Conservation (phyloP, 2,113 vertebrate genomes). For the Heterotis niloticus region DNA sequence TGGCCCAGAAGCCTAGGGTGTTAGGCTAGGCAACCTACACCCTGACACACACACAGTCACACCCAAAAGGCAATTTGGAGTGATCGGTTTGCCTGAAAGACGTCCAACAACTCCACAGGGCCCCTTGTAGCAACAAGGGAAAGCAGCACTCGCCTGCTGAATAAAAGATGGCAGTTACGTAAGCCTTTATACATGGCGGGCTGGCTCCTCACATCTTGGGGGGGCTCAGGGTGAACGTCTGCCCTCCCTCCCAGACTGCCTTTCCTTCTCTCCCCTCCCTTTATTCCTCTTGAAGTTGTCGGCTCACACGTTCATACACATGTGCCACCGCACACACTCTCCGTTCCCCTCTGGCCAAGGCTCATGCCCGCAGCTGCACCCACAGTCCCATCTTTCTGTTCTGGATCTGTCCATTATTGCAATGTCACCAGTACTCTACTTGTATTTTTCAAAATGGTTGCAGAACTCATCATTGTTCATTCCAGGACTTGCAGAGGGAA, state of each 20-base stretch:
- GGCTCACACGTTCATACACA: background rate
- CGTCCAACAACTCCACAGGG: background rate
- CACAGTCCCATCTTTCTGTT: background rate
- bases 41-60: too few relatives aligned
- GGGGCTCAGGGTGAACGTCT: background rate
- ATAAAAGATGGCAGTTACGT: constrained; percentile 14
- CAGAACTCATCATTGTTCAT: background rate
- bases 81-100: too few relatives aligned
- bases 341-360: background rate
- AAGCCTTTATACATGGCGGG: background rate
- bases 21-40: too few relatives aligned
- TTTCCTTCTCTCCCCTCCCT: background rate
- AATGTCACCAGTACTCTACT: too few relatives aligned
- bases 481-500: background rate
- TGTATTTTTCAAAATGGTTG: too few relatives aligned
- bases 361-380: background rate
- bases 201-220: background rate
- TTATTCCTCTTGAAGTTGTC: background rate
- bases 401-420: too few relatives aligned
- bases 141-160: background rate
- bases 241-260: constrained; percentile 3
- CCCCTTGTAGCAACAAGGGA: background rate
- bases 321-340: background rate
- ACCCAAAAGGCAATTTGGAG: too few relatives aligned
- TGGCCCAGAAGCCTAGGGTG: too few relatives aligned